These are phyloP conservation scores for Rhadina sibilatrix DNA, from an alignment of 2,113 vertebrate species.

Conservation along the genomic window DNA sequence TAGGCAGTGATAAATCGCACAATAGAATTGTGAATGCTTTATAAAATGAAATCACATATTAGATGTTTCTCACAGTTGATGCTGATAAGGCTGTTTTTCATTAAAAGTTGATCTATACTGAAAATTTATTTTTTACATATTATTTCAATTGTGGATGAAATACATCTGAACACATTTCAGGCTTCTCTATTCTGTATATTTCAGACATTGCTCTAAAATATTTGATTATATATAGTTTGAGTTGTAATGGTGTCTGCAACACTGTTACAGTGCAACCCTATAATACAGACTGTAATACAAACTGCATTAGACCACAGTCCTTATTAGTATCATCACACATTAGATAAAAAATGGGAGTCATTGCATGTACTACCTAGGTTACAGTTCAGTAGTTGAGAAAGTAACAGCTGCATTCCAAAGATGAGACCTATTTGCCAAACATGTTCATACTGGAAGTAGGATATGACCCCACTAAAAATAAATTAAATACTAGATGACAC, in stretches of 20 bases:
- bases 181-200: neutral
- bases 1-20: neutral
- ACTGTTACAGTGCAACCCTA: no score
- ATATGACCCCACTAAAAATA: neutral
- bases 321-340: neutral
- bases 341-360: neutral
- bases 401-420: neutral
- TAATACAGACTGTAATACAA: neutral
- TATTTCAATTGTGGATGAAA: neutral
- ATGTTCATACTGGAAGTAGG: neutral
- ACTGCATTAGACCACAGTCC: neutral
- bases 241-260: neutral
- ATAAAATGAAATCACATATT: neutral
- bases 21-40: neutral
- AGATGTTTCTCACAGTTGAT: neutral
- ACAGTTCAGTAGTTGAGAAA: neutral
- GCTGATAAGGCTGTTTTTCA: neutral
- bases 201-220: neutral
- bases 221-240: neutral
- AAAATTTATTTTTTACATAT: neutral
- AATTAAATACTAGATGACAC: neutral
- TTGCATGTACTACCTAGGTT: neutral
- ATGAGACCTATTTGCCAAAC: neutral
- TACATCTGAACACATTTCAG: neutral
- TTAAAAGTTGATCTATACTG: neutral